phyloP scores from a whole-genome alignment of 1,140 invertebrate species.

The Nasonia vitripennis region DNA sequence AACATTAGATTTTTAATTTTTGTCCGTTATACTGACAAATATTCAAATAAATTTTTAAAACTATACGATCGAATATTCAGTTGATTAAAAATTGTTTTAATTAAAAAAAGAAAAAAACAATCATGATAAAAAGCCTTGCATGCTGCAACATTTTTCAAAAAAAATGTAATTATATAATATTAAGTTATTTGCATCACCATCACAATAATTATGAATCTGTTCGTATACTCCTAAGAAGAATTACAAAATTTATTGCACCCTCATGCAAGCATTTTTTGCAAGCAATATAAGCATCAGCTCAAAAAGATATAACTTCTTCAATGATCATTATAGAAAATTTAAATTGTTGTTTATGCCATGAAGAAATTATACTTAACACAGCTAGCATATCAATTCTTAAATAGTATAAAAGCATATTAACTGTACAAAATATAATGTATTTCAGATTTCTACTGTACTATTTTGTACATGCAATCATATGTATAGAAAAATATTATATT shows the following conservation, averaged over 20 bases:
- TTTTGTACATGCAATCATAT: constrained; percentile 25
- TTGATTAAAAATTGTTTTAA: neutral
- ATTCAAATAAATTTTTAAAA: neutral
- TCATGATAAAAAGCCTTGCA: neutral
- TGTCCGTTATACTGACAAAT: neutral
- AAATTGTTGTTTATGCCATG: neutral
- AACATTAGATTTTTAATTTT: too few species aligned
- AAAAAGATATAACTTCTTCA: constrained; percentile 5
- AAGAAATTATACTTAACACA: neutral
- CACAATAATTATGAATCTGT: neutral
- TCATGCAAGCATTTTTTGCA: constrained; percentile 30
- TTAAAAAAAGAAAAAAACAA: neutral
- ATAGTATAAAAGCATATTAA: constrained; percentile 4
- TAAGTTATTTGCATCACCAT: neutral
- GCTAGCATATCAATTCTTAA: neutral
- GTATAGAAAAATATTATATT: neutral
- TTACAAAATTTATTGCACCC: constrained; percentile 24
- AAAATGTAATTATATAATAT: neutral
- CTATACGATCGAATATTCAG: neutral
- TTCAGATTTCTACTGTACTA: neutral
- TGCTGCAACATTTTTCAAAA: constrained; percentile 10
- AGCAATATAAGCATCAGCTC: neutral
- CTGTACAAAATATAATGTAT: neutral
- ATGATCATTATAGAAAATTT: neutral
- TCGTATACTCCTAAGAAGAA: neutral